phyloP scores from a whole-genome alignment of 1,140 invertebrate genomes.

The Nasonia vitripennis region DNA sequence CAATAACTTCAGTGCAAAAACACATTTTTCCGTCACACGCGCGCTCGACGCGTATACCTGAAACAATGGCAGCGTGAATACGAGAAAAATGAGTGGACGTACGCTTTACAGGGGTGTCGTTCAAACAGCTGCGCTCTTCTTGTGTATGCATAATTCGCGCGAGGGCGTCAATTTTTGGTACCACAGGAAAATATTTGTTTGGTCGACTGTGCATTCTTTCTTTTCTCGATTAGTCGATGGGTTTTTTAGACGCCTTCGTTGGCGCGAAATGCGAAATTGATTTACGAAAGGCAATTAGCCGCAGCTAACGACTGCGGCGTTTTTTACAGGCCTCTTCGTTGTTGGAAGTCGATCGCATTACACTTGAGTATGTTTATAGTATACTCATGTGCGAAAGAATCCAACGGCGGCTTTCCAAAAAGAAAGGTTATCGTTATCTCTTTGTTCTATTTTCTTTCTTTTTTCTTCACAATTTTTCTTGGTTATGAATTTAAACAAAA shows the following conservation, averaged over 20 bases:
- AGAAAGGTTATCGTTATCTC: constrained; percentile 15
- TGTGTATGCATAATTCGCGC: not conserved
- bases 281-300: not conserved
- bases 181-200: constrained; percentile 57
- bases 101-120: constrained; percentile 53
- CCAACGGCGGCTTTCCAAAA: constrained; percentile 22
- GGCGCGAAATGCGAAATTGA: not conserved
- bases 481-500: too few species aligned
- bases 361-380: too few species aligned
- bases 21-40: not conserved
- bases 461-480: too few species aligned
- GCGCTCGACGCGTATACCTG: constrained; percentile 51
- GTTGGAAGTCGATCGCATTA: not conserved
- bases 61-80: constrained; percentile 55
- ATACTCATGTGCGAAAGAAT: not conserved
- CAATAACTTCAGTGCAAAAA: constrained; percentile 36
- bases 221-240: too few species aligned
- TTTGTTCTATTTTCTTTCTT: too few species aligned
- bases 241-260: too few species aligned
- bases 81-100: constrained; percentile 55
- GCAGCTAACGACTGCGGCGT: too few species aligned
- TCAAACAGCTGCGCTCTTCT: constrained; percentile 63
- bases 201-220: not conserved
- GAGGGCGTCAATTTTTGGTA: constrained; percentile 35
- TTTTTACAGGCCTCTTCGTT: not conserved